Conservation (phyloP, 2,888 invertebrate genomes). For the Pharmacophagus antenor region DNA sequence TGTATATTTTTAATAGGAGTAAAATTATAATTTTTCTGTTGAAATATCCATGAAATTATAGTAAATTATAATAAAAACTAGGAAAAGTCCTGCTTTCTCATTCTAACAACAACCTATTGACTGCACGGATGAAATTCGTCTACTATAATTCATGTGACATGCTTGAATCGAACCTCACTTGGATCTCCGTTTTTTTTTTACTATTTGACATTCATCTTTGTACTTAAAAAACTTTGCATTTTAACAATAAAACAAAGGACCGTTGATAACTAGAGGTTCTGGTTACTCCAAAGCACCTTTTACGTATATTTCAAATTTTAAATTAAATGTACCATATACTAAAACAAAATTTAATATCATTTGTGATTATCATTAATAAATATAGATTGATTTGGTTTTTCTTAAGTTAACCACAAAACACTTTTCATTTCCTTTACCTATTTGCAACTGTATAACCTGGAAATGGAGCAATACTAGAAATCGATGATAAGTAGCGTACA, state of each 20-base stretch:
- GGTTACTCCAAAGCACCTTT: too few species aligned
- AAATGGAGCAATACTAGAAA: conserved; percentile 18
- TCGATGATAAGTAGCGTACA: conserved; percentile 15
- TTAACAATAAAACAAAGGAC: too few species aligned
- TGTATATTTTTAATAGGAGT: background rate
- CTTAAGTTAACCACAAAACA: background rate
- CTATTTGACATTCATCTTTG: too few species aligned
- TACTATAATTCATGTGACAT: background rate
- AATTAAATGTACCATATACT: too few species aligned
- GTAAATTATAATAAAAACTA: background rate
- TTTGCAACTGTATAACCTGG: conserved; percentile 5
- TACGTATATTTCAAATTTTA: too few species aligned
- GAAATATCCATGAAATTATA: background rate
- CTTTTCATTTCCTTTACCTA: background rate
- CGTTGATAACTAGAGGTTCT: too few species aligned
- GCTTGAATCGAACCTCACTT: background rate
- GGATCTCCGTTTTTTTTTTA: background rate
- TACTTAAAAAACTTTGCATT: background rate
- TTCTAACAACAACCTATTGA: background rate
- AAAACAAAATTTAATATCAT: too few species aligned
- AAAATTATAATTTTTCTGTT: background rate
- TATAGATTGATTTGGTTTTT: too few species aligned
- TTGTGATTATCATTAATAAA: too few species aligned
- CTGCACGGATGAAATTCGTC: background rate
- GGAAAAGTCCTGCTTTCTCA: too few species aligned